Evolutionary conservation across 1,140 invertebrate species (phyloP), one percentile per base, ranked within the genome.

Genomic region (Drosophila guanche): DNA sequence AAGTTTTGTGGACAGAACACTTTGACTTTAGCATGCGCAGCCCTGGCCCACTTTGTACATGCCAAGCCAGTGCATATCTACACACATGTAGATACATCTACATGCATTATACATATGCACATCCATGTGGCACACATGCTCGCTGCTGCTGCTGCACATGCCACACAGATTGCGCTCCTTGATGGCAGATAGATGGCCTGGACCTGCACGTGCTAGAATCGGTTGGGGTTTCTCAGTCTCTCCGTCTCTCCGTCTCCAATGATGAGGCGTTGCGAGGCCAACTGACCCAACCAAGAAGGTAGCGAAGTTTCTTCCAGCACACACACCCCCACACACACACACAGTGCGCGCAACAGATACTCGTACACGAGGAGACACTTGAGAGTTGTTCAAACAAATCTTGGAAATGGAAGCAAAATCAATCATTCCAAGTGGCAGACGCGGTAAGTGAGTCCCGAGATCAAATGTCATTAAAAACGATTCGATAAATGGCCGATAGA

Each of bases 1-100:
- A 72, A 72, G 57, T 72, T 72, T 72, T 72, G 69, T 72, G 69
- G 68, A 72, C 68, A 72, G 68, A 72, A 72, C 69, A 72, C 69
- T 72, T 72, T 72, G 68, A 52, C 68, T 72, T 72, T 20, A 48
- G 50, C 58, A 37, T 48, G 37, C 57, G 62, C 57, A 72, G 23
- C 56, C 68, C 68, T 72, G 69, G 57, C 68, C 68, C 43, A 68
- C 43, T 68, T 68, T 55, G 23, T 48, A 14, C 12, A 23, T 50
- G 29, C 12, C 6, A 12, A 16, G 27, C 25, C 12, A 22, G 33
- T 45, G 22, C 16, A 3, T 37, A 16, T 33, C 1, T 59, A n/a
- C 37, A 6, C 23, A 10, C 46, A 22, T 43, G 22, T 41, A 12
- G 7, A 50, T 20, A 20, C 16, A 23, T 16, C 20, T 20, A 37